phyloP scores from a whole-genome alignment of 2,113 vertebrate genomes.

The Pheucticus melanocephalus region DNA sequence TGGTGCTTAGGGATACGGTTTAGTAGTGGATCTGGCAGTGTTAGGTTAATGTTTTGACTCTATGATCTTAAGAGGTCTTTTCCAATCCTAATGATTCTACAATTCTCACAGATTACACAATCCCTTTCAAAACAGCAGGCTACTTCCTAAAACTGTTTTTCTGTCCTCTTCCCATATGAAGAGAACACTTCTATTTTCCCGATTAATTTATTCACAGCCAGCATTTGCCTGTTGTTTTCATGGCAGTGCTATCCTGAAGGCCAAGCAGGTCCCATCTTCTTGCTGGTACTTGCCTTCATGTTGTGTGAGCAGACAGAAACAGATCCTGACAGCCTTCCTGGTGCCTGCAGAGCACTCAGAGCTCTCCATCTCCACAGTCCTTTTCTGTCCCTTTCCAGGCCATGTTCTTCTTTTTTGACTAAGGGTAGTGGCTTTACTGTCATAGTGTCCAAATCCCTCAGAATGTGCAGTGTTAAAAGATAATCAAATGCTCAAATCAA shows the following conservation, averaged over 20 bases:
- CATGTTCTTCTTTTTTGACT: not conserved
- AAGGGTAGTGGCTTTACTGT: not conserved
- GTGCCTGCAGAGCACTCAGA: not conserved
- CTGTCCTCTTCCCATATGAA: not conserved
- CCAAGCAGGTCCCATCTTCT: not conserved
- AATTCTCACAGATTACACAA: not conserved
- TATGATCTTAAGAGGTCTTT: not conserved
- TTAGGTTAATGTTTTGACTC: not conserved
- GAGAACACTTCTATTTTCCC: not conserved
- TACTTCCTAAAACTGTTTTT: not conserved
- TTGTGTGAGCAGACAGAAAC: not conserved
- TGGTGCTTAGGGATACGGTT: not conserved
- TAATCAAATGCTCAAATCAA: not conserved
- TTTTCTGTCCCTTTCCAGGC: not conserved
- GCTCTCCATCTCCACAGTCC: not conserved
- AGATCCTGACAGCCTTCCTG: accelerated
- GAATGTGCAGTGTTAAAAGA: not conserved
- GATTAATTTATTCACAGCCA: not conserved
- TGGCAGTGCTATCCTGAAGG: not conserved
- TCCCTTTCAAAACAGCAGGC: not conserved
- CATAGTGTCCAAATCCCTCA: not conserved
- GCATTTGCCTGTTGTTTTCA: not conserved
- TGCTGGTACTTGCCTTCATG: not conserved
- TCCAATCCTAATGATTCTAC: not conserved
- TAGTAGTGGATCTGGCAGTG: not conserved